Evolutionary conservation across 2,797 vertebrate genomes (phyloP).

Genomic region (Natrix natrix): DNA sequence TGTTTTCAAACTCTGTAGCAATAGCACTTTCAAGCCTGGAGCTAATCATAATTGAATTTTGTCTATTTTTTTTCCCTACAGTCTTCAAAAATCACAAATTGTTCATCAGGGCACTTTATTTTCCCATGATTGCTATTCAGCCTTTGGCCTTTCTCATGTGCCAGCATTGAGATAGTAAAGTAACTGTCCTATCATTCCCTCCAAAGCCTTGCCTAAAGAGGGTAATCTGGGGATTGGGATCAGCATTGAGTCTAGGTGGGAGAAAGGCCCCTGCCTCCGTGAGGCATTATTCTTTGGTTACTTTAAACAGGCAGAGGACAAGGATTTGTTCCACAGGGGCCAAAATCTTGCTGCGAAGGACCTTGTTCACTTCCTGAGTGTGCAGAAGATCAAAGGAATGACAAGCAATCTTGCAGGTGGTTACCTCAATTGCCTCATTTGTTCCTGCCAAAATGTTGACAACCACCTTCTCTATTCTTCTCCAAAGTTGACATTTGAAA

Average conservation of each 20-base stretch:
- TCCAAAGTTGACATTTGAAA: not conserved
- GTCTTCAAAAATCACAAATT: not conserved
- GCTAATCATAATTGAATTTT: not conserved
- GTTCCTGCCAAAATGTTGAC: not conserved
- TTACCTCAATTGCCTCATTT: not conserved
- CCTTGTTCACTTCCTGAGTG: not conserved
- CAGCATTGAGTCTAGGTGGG: not conserved
- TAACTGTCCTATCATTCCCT: not conserved
- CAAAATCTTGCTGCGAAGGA: not conserved
- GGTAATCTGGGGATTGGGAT: not conserved
- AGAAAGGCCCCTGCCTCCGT: not conserved
- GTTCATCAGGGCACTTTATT: not conserved
- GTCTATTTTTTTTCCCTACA: not conserved
- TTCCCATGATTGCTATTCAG: not conserved
- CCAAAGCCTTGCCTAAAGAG: not conserved
- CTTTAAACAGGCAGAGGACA: not conserved
- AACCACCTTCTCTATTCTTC: not conserved
- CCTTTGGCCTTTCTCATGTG: not conserved
- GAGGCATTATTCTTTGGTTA: not conserved
- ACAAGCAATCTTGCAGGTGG: not conserved
- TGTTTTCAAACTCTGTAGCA: not conserved
- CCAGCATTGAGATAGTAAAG: not conserved
- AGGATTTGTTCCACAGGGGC: not conserved
- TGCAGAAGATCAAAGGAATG: not conserved
- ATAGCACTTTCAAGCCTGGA: not conserved